Conservation (phyloP, 2,888 invertebrate genomes). For the Hydraecia micacea region DNA sequence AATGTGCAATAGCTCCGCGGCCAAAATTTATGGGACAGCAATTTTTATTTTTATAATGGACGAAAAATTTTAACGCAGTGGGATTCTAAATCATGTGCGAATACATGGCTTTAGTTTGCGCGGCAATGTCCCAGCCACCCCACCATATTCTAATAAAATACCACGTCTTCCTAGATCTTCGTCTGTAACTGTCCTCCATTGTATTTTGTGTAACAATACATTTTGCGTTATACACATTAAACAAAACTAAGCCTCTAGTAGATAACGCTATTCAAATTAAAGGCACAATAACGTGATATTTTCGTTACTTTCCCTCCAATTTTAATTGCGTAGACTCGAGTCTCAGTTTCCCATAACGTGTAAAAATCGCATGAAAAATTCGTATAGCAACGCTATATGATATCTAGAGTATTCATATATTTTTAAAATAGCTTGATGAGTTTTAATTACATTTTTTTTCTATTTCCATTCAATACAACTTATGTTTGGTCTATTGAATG, state of each 20-base stretch:
- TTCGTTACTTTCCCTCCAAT: conserved; percentile 2
- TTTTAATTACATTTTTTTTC: not conserved
- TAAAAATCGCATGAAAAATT: conserved; percentile 11
- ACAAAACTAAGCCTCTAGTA: conserved; percentile 5
- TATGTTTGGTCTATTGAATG: conserved; percentile 12
- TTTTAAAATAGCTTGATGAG: conserved; percentile 51
- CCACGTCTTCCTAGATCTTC: not conserved
- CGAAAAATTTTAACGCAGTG: too few species aligned
- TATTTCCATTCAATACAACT: conserved; percentile 23
- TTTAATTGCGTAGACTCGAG: not conserved
- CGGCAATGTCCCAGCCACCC: not conserved
- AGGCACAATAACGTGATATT: not conserved
- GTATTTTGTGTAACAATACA: not conserved
- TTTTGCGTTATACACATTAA: not conserved
- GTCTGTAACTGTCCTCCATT: conserved; percentile 4
- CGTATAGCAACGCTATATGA: conserved; percentile 2
- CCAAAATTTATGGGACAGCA: too few species aligned
- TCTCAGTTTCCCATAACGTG: conserved; percentile 8
- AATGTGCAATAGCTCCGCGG: too few species aligned
- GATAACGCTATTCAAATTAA: not conserved
- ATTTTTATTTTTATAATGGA: too few species aligned
- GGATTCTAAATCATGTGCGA: not conserved
- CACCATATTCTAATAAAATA: conserved; percentile 24
- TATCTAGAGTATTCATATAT: conserved; percentile 2
- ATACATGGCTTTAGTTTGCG: not conserved